Base-by-base conservation (phyloP, 2,888 invertebrate species). In the Tetragonula carbonaria region DNA sequence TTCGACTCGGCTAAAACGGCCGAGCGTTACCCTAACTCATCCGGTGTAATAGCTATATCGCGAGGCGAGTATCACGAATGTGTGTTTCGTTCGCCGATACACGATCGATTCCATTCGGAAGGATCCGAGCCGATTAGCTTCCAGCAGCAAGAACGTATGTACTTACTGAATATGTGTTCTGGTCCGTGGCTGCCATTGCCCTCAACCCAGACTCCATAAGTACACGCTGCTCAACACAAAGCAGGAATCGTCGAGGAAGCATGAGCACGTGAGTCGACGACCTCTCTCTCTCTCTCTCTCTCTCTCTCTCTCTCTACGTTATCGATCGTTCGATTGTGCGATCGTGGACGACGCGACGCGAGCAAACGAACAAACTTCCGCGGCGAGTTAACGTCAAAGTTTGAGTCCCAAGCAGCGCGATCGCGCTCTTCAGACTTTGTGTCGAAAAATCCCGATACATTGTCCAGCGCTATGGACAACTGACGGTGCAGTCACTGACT, bases 301-400 rank as follows among this genome's bases (percentile, higher is more conserved):
- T n/a, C n/a, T n/a, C 33, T 33, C 33, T 33, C 33, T 2, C 28
- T 28, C 28, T 28, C 28, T 28, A 33, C 33, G 38, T 38, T 23
- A 74, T 75, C 75, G 59, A 80, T 72, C 80, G 71, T 68, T 70
- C 62, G 50, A 53, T 67, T 67, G 33, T 59, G 51, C 38, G 23
- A 28, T 59, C 57, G 33, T 21, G 67, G 33, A 33, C 63, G 66
- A 53, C 75, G 16, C 67, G 72, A 51, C 14, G 38, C 72, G 70
- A 51, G 55, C 55, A 81, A 81, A 81, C 72, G 67, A 67, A 45
- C n/a, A 38, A 63, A 83, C 82, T 83, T 83, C 81, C 82, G 82
- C 57, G 45, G 72, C 68, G 70, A 62, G 45, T 11, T 70, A 76
- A 51, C 59, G 2, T 23, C 18, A 28, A 28, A 28, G 28, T 28